phyloP scores from a whole-genome alignment of 2,113 vertebrate species.

The Chaenogobius annularis region DNA sequence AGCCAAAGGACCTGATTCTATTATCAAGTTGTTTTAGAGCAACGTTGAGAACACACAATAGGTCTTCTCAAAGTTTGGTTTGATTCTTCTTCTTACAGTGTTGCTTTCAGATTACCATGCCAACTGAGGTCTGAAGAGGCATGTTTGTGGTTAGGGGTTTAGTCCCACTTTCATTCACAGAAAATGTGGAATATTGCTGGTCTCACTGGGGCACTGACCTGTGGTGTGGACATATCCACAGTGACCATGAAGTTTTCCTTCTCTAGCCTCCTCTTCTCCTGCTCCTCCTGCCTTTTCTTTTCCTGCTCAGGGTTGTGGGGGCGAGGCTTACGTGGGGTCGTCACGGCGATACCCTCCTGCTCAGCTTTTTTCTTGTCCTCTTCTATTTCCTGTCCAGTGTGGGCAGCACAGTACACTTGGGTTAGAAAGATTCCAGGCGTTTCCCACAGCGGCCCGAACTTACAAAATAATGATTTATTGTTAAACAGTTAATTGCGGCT shows the following conservation, averaged over 20 bases:
- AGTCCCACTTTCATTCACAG: too few relatives aligned
- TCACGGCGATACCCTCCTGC: constrained; percentile 87
- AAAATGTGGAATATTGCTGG: not conserved
- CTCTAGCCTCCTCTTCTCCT: constrained; percentile 69
- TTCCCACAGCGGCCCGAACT: too few relatives aligned
- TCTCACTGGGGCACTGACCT: not conserved
- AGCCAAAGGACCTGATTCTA: too few relatives aligned
- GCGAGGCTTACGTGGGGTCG: constrained; percentile 77
- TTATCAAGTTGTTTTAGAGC: too few relatives aligned
- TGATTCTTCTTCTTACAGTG: too few relatives aligned
- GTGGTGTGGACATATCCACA: constrained; percentile 69
- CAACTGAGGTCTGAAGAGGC: too few relatives aligned
- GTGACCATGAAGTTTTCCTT: constrained; percentile 80
- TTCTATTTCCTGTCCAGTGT: constrained; percentile 84
- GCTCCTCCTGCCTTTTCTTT: constrained; percentile 69
- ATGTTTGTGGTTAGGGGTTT: too few relatives aligned
- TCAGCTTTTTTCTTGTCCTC: constrained; percentile 90
- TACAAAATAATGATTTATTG: too few relatives aligned
- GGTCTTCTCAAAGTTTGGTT: too few relatives aligned
- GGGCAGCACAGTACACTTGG: not conserved
- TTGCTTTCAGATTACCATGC: too few relatives aligned
- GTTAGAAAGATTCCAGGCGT: not conserved
- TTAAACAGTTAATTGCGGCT: too few relatives aligned
- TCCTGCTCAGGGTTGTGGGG: constrained; percentile 65
- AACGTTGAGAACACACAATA: too few relatives aligned